Base-by-base conservation (phyloP, 1,140 invertebrate genomes). In the Cecropterus lyciades region DNA sequence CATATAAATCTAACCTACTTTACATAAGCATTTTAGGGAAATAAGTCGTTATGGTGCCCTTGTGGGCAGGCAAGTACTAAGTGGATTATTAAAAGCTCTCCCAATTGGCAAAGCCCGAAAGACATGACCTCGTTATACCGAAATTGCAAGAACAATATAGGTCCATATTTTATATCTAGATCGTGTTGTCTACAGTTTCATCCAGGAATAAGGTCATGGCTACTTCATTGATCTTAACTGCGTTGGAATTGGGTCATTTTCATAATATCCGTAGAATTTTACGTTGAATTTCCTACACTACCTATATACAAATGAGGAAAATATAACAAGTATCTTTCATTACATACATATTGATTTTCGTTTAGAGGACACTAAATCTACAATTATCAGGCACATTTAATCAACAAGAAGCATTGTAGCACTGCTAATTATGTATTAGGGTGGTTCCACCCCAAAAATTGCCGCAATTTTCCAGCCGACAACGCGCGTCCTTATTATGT, bases 391-490 rank as follows among this genome's bases (percentile, higher is more conserved):
- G 16, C 52, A 59, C 56, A 48, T 37, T 59, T 59, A 59, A 48
- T 46, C 56, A 48, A n/a, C 16, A 33, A 13, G 56, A 69, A 51
- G 53, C 51, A 62, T 49, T 43, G 10, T 56, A 11, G 45, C 49
- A 42, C 33, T 43, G 40, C 49, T 63, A 66, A 85, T 85, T 78
- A 81, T 72, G 63, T 77, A 73, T 75, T 65, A 68, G 72, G 52
- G 70, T 63, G 55, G 72, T 60, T 69, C 74, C 80, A 67, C 79
- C 72, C 74, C 62, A 67, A 78, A 81, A 88, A 82, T 89, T 85
- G 81, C 72, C 78, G 77, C 84, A 91, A 91, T 91, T 89, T 91
- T 89, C 82, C 86, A 80, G 77, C 72, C 79, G 75, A 80, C 64
- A 84, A 82, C 74, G 69, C 79, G 74, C 74, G 67, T 79, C 80